Base-by-base conservation (phyloP, 2,113 vertebrate genomes). In the Pogonocichla stellata region DNA sequence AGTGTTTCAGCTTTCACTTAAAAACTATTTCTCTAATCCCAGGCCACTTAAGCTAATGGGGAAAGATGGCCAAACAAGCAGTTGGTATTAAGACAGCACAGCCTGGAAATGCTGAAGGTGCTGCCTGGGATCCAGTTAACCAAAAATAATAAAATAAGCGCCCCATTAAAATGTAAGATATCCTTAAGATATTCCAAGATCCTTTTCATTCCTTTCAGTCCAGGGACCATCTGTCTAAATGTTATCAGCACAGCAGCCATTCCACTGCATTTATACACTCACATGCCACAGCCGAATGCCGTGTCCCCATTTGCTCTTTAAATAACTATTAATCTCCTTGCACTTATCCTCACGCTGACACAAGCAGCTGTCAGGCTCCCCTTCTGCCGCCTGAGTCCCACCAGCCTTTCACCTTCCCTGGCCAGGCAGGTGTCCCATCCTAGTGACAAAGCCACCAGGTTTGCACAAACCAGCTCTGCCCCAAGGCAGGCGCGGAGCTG, bases 321-420 rank as follows among this genome's bases (percentile, higher is more conserved):
- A 98, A 98, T 97, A 92, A 96, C 98, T 97, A 99, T 99, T 98
- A 98, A 99, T 99, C 99, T 99, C 98, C 97, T 97, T 79, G 80
- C 97, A 98, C 97, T 98, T 97, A 98, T 98, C 98, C 98, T 91
- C 86, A 95, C 69, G 97, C 94, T 97, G 98, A 98, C 98, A 97
- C 88, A 97, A 98, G 98, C 99, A 99, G 98, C 98, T 99, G 99
- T 97, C 80, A 77, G 61, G 80, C 95, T 97, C 89, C 80, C 97
- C 70, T 87, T 67, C 64, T 73, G 61, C 58, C n/a, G 43, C 78
- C 36, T 42, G 6, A 69, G 62, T 93, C 93, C 81, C 69, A 22
- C 54, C 79, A 90, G 67, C 78, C 86, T 94, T 69, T 72, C 90
- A 84, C 93, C 86, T 82, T 83, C 93, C n/a, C 86, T 94, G 96